A percentile compares a stretch with the other conserved stretches of the same genome.
Evolutionary conservation across 2,888 invertebrate genomes (phyloP).

Genomic region (Belgica antarctica): DNA sequence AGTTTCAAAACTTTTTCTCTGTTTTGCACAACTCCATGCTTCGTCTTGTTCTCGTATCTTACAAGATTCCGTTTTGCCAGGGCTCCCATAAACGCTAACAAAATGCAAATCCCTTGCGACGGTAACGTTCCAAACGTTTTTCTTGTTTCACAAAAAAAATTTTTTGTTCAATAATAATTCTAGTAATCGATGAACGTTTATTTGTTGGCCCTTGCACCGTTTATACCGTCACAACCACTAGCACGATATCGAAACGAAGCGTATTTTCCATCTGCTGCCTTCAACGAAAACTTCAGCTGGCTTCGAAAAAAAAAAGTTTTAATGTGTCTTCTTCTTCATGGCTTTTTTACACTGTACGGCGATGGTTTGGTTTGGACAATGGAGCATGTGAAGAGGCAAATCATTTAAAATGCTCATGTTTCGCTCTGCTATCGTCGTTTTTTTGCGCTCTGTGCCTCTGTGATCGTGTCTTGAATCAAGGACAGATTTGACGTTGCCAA

Average conservation of each 20-base stretch:
- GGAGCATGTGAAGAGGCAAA: not conserved
- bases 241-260: not conserved
- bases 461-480: not conserved
- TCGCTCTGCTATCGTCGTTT: not conserved
- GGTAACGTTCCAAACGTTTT: too few species aligned
- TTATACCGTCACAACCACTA: not conserved
- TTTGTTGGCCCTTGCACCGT: not conserved
- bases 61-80: not conserved
- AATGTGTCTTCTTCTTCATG: not conserved
- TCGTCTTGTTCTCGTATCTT: constrained; percentile 5
- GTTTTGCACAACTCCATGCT: too few species aligned
- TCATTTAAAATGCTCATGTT: not conserved
- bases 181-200: constrained; percentile 14
- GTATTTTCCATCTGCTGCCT: constrained; percentile 16
- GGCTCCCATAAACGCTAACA: constrained; percentile 17
- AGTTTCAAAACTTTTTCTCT: not conserved
- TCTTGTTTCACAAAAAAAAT: not conserved
- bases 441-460: not conserved
- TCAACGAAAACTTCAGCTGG: not conserved
- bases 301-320: not conserved
- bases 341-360: not conserved
- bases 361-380: not conserved
- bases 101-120: not conserved
- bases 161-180: not conserved
- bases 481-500: too few species aligned